Conservation (phyloP, 2,888 invertebrate genomes). For the Folsomia candida region DNA sequence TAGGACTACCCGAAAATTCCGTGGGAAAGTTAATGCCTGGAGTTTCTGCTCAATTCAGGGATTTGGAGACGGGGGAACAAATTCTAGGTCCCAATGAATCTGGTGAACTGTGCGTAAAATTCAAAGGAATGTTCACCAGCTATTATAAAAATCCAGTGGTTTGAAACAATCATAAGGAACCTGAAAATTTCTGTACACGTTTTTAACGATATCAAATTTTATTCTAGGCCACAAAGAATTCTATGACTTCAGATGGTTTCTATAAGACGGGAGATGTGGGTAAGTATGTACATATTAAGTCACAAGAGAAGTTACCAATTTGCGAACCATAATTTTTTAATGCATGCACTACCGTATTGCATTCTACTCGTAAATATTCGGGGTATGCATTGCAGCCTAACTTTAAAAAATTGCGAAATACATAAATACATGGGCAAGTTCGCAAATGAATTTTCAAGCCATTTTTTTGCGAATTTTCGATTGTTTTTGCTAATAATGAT, state of each 20-base stretch:
- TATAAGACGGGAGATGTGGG: too few species aligned
- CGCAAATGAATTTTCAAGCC: too few species aligned
- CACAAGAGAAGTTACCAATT: too few species aligned
- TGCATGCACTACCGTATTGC: not conserved
- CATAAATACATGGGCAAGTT: too few species aligned
- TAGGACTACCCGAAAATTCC: conserved; percentile 22
- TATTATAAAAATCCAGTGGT: conserved; percentile 43
- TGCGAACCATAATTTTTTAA: not conserved
- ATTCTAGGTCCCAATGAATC: conserved; percentile 53
- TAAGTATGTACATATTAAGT: too few species aligned
- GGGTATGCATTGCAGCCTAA: not conserved
- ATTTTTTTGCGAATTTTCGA: too few species aligned
- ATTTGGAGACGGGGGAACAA: conserved; percentile 46
- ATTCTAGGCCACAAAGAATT: too few species aligned
- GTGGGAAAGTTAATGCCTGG: conserved; percentile 44
- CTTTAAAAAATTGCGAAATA: too few species aligned
- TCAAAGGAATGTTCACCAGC: conserved; percentile 23
- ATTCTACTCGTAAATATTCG: not conserved
- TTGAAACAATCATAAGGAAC: not conserved
- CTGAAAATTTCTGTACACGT: not conserved
- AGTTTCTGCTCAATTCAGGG: conserved; percentile 52
- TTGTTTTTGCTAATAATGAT: too few species aligned
- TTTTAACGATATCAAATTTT: too few species aligned
- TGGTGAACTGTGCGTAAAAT: too few species aligned
- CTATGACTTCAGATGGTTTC: conserved; percentile 35